Percentiles rank a stretch among this genome's conserved stretches.
Conservation (phyloP, 2,113 vertebrate genomes). For the Capricornis sumatraensis region DNA sequence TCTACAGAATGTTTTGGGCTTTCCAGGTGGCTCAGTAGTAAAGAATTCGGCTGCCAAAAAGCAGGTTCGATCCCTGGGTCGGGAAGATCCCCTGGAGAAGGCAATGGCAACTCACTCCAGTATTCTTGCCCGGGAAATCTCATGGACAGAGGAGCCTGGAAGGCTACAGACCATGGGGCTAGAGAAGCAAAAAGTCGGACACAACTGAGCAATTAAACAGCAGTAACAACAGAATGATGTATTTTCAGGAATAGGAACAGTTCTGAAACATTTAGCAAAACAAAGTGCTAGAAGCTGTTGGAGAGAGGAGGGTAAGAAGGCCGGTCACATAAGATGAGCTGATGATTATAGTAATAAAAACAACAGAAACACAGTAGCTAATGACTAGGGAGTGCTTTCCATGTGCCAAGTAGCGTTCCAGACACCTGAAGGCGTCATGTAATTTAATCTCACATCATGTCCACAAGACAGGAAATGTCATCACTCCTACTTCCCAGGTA, state of each 20-base stretch:
- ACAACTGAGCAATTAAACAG: not conserved
- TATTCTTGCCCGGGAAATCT: not conserved
- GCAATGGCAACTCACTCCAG: not conserved
- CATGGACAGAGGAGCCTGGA: not conserved
- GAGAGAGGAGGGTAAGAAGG: not conserved
- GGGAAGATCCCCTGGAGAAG: not conserved
- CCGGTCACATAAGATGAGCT: not conserved
- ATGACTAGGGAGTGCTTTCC: not conserved
- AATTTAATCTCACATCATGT: not conserved
- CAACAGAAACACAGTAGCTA: not conserved
- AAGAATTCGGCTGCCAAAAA: not conserved
- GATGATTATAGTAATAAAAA: not conserved
- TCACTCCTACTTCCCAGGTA: not conserved
- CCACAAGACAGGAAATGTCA: not conserved
- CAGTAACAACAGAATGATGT: not conserved
- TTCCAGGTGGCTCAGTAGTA: not conserved
- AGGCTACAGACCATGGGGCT: not conserved
- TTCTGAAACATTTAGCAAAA: conserved; percentile 11
- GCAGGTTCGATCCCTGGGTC: not conserved
- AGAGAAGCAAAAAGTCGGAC: not conserved
- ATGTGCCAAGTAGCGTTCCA: not conserved
- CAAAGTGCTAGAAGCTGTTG: not conserved
- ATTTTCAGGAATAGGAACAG: not conserved
- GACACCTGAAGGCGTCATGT: not conserved
- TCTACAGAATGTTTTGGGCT: not conserved